Percentiles rank a stretch among this genome's conserved stretches.
Evolutionary conservation across 2,888 invertebrate species (phyloP).

Genomic region (Cylloceria caligata): DNA sequence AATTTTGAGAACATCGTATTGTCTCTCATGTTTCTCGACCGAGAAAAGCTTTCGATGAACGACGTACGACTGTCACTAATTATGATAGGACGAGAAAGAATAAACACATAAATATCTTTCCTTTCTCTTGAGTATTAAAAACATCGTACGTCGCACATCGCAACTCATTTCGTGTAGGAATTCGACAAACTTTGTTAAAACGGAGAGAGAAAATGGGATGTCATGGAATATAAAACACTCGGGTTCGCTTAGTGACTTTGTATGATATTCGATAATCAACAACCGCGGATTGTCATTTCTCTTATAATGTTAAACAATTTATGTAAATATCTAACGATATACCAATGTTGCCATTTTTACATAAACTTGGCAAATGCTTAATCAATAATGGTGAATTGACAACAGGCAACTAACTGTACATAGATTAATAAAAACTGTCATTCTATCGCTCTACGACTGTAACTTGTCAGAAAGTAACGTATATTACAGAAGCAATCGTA

Average conservation of each 20-base stretch:
- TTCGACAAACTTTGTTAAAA: not conserved
- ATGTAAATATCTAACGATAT: not conserved
- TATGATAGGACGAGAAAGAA: constrained; percentile 24
- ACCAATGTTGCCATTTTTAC: constrained; percentile 39
- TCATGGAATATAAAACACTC: not conserved
- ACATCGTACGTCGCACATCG: not conserved
- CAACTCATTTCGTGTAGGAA: not conserved
- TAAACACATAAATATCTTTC: constrained; percentile 2
- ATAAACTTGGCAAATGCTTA: constrained; percentile 24
- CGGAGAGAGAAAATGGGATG: not conserved
- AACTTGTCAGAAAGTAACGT: constrained; percentile 6
- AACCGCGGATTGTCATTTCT: not conserved
- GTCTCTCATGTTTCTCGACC: not conserved
- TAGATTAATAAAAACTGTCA: constrained; percentile 39
- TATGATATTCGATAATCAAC: not conserved
- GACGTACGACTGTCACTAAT: constrained; percentile 6
- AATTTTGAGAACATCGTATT: not conserved
- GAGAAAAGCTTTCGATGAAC: not conserved
- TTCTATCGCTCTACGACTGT: constrained; percentile 14
- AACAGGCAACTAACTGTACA: constrained; percentile 36
- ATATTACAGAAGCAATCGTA: not conserved
- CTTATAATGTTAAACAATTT: not conserved
- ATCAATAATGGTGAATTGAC: constrained; percentile 39
- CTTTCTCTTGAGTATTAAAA: constrained; percentile 15
- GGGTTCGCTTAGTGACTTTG: not conserved